Evolutionary conservation across 1,140 invertebrate genomes (phyloP).

Genomic region (Paralvinella palmiformis): DNA sequence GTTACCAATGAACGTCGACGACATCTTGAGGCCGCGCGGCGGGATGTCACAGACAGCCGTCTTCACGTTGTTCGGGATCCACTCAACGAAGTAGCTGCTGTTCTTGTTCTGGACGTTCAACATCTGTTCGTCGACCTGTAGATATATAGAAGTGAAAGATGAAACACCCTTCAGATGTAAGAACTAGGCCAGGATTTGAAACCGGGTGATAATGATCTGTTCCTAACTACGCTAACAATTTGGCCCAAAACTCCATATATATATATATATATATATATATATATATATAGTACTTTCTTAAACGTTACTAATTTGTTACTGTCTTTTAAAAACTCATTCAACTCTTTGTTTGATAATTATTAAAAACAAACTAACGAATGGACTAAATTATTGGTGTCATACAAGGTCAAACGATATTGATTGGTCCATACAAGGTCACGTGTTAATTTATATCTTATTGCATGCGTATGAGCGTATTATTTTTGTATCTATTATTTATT

Average conservation of each 20-base stretch:
- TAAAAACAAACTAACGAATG: no score
- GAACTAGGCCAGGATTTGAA: neutral
- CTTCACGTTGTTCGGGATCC: constrained; percentile 51
- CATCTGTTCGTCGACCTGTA: constrained; percentile 60
- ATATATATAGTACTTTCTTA: neutral
- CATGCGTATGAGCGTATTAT: neutral
- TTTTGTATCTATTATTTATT: neutral
- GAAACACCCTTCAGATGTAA: neutral
- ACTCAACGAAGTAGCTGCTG: constrained; percentile 45
- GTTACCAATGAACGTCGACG: constrained; percentile 62
- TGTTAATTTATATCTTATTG: no score
- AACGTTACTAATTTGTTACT: neutral
- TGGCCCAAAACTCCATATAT: neutral
- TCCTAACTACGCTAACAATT: neutral
- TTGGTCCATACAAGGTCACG: no score
- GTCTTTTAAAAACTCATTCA: no score
- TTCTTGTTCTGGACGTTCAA: constrained; percentile 73
- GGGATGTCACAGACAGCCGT: constrained; percentile 61
- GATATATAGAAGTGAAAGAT: neutral
- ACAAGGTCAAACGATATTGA: no score
- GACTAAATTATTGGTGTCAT: no score
- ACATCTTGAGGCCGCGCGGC: constrained; percentile 63
- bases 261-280: neutral
- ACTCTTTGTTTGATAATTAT: no score
- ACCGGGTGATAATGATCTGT: no score